A percentile compares a stretch with the other conserved stretches of the same genome.
These are phyloP conservation scores for Kuschelorhynchus macadamiae DNA, from an alignment of 2,888 invertebrate species.

Conservation along the genomic window DNA sequence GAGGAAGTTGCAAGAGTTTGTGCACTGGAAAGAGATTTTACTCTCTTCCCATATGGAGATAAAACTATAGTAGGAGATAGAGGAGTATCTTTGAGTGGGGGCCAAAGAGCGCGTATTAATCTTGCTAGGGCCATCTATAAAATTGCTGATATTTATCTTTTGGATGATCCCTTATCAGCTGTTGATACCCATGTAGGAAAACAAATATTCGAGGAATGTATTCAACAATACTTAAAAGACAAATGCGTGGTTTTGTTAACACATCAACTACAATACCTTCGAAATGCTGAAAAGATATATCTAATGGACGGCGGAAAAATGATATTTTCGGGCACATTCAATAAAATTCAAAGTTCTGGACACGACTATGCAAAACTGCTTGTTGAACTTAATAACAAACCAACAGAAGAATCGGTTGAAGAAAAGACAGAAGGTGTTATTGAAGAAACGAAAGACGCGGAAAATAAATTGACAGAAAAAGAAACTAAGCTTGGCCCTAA, in stretches of 20 bases:
- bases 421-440: constrained; percentile 55
- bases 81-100: constrained; percentile 81
- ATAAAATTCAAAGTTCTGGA: constrained; percentile 78
- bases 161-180: constrained; percentile 92
- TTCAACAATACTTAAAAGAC: constrained; percentile 74
- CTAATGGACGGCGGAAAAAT: constrained; percentile 72
- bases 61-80: constrained; percentile 83
- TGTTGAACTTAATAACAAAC: constrained; percentile 33
- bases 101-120: constrained; percentile 89
- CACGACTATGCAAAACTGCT: constrained; percentile 77
- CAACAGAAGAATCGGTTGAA: constrained; percentile 56
- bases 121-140: constrained; percentile 88
- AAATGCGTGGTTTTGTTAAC: constrained; percentile 83
- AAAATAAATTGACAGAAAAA: constrained; percentile 64
- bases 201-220: constrained; percentile 87
- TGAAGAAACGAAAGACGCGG: constrained; percentile 64
- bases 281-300: constrained; percentile 71
- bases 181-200: constrained; percentile 91
- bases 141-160: constrained; percentile 85
- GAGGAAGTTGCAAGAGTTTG: constrained; percentile 79
- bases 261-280: constrained; percentile 78
- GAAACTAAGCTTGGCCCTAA: constrained; percentile 54
- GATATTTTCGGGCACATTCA: constrained; percentile 77
- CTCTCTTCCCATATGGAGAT: constrained; percentile 82
- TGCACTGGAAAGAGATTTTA: constrained; percentile 80